phyloP scores from a whole-genome alignment of 2,797 vertebrate species.

The Lutjanus argentimaculatus region DNA sequence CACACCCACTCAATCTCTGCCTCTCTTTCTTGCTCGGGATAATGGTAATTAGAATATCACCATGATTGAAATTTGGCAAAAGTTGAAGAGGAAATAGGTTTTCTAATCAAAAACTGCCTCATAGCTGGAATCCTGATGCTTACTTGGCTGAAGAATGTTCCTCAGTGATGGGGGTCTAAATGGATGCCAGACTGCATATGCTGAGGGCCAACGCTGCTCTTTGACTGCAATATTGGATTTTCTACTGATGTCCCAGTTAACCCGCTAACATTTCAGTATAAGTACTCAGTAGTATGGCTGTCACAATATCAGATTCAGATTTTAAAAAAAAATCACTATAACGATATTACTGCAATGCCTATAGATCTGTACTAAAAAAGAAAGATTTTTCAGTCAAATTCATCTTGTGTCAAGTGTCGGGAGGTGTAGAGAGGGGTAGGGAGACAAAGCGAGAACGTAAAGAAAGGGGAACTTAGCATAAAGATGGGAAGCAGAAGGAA shows the following conservation, averaged over 20 bases:
- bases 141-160: constrained; percentile 73
- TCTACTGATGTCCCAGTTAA: constrained; percentile 17
- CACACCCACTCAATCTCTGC: constrained; percentile 57
- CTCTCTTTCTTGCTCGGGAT: constrained; percentile 54
- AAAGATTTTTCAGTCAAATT: too few relatives aligned
- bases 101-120: constrained; percentile 84
- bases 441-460: too few relatives aligned
- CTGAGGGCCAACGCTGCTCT: constrained; percentile 41
- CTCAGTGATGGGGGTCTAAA: constrained; percentile 63
- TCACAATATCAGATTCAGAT: background rate
- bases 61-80: constrained; percentile 85
- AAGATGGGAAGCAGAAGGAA: background rate
- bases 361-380: too few relatives aligned
- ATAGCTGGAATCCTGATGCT: constrained; percentile 78
- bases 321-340: too few relatives aligned
- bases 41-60: constrained; percentile 83
- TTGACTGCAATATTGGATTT: constrained; percentile 13
- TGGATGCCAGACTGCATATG: constrained; percentile 55
- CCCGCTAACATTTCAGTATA: background rate
- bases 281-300: background rate
- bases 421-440: too few relatives aligned
- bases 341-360: too few relatives aligned
- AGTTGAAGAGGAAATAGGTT: constrained; percentile 83
- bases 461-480: too few relatives aligned
- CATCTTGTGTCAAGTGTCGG: too few relatives aligned